Evolutionary conservation across 2,113 vertebrate genomes (phyloP).

Genomic region (Brachirus orientalis): DNA sequence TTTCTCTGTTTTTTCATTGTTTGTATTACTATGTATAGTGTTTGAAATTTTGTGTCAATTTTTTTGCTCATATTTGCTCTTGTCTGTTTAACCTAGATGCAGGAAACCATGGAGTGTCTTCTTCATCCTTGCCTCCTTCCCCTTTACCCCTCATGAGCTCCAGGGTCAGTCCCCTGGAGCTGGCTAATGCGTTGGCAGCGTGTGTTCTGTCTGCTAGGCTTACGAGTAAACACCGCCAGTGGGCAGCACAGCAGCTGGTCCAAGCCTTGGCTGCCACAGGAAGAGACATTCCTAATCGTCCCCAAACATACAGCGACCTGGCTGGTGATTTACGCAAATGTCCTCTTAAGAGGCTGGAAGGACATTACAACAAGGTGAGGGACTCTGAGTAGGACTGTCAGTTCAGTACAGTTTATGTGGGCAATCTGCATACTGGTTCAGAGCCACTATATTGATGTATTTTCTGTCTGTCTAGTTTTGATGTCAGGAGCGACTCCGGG

Average conservation of each 20-base stretch:
- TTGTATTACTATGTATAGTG: not conserved
- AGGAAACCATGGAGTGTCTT: constrained; percentile 64
- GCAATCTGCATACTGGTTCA: not conserved
- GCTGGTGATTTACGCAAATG: constrained; percentile 83
- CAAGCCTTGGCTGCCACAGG: constrained; percentile 79
- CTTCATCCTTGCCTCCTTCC: constrained; percentile 61
- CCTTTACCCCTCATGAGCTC: constrained; percentile 63
- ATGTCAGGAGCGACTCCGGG: too few relatives aligned
- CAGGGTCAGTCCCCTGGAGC: constrained; percentile 81
- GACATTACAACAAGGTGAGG: constrained; percentile 83
- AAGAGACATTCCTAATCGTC: constrained; percentile 70
- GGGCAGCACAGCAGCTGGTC: constrained; percentile 84
- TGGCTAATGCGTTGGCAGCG: constrained; percentile 84
- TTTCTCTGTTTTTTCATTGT: not conserved
- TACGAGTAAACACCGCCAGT: constrained; percentile 80
- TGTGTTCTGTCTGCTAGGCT: constrained; percentile 82
- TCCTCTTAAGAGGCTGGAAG: constrained; percentile 82
- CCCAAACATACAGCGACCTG: constrained; percentile 84
- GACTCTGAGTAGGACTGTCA: not conserved
- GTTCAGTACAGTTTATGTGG: not conserved
- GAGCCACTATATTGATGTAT: not conserved
- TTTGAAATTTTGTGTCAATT: not conserved
- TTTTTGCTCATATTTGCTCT: not conserved
- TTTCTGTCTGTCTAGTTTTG: not conserved
- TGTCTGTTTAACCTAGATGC: constrained; percentile 63